A percentile compares a stretch with the other conserved stretches of the same genome.
Conservation (phyloP, 2,113 vertebrate genomes). For the Salminus brasiliensis region DNA sequence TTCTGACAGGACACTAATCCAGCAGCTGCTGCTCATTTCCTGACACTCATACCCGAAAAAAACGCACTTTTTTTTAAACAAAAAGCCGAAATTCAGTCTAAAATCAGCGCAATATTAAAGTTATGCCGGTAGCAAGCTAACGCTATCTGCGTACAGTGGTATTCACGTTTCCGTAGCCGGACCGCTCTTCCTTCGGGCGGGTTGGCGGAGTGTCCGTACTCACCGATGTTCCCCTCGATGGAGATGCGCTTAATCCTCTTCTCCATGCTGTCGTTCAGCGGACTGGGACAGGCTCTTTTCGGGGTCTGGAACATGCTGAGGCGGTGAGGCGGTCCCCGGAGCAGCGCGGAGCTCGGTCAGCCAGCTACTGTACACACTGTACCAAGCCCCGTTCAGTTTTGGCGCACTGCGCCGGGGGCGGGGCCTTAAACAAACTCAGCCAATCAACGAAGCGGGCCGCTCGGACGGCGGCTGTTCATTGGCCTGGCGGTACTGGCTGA, state of each 20-base stretch:
- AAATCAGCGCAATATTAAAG: too few species aligned
- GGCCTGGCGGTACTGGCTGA: neutral
- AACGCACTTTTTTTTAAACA: too few species aligned
- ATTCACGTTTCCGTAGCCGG: too few species aligned
- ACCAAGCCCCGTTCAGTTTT: constrained; percentile 21
- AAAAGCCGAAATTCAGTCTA: too few species aligned
- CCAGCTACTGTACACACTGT: neutral
- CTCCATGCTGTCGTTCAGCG: constrained; percentile 63
- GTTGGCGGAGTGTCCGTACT: constrained; percentile 51
- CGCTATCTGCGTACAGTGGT: too few species aligned
- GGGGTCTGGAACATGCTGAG: constrained; percentile 58
- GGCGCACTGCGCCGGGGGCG: neutral
- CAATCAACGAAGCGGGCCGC: neutral
- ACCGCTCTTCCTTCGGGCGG: too few species aligned
- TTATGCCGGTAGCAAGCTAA: too few species aligned
- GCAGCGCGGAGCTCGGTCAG: neutral
- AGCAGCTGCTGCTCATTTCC: too few species aligned
- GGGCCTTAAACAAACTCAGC: neutral
- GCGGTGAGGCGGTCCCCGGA: too few species aligned
- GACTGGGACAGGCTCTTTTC: constrained; percentile 66
- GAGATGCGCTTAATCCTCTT: constrained; percentile 82
- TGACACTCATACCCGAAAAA: too few species aligned
- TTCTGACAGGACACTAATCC: too few species aligned
- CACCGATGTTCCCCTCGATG: constrained; percentile 92
- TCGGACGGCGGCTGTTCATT: neutral